Percentiles rank a stretch among this genome's conserved stretches.
Conservation (phyloP, 2,888 invertebrate genomes). For the Siphonodentalium dalli region DNA sequence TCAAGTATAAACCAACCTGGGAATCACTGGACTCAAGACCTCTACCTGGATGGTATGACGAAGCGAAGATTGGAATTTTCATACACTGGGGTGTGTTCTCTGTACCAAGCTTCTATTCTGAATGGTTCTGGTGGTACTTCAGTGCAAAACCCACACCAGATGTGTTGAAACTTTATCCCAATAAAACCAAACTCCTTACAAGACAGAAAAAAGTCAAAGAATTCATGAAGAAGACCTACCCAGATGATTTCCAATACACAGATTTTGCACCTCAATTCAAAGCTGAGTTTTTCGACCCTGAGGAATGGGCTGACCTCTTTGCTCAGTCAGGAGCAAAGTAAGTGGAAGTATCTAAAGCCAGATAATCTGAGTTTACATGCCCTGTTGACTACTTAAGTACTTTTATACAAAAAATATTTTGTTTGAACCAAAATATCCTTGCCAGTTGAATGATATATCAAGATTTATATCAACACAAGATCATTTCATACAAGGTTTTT, state of each 20-base stretch:
- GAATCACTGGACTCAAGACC: slow-evolving; percentile 82
- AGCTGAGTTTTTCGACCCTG: slow-evolving; percentile 84
- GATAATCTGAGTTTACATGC: no score
- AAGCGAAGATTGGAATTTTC: slow-evolving; percentile 90
- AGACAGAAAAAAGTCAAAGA: slow-evolving; percentile 42
- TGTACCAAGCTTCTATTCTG: slow-evolving; percentile 82
- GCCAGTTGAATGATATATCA: no score
- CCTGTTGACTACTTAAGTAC: no score
- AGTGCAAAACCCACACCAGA: no score
- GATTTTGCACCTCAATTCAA: slow-evolving; percentile 88
- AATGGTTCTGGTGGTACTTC: slow-evolving; percentile 62
- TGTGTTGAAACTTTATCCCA: no score
- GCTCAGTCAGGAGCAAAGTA: slow-evolving; percentile 86
- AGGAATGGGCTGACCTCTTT: slow-evolving; percentile 84
- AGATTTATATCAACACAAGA: no score
- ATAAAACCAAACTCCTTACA: no score
- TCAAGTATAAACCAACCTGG: slow-evolving; percentile 78
- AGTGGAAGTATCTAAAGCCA: slow-evolving; percentile 54
- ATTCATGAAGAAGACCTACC: slow-evolving; percentile 85
- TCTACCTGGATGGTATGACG: slow-evolving; percentile 87
- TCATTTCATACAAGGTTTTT: no score
- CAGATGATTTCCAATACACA: slow-evolving; percentile 85
- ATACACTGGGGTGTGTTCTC: slow-evolving; percentile 93
- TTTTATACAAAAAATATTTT: no score
- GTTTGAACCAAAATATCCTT: no score